Evolutionary conservation across 2,888 invertebrate genomes (phyloP), one percentile per base, ranked within the genome.

Genomic region (Ectemnius lituratus): DNA sequence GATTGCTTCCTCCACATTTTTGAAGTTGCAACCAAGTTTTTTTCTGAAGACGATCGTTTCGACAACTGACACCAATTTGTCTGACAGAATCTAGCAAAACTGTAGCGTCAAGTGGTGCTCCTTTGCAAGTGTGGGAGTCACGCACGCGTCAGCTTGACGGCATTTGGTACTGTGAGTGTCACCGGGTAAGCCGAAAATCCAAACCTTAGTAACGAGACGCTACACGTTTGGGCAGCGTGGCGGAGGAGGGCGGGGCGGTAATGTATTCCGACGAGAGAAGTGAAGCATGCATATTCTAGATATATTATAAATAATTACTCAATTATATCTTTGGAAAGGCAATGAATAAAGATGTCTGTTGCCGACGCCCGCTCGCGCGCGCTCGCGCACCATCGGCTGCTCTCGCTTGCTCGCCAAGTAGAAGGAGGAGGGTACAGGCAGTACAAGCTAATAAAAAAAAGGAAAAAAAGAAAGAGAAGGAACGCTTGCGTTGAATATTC

Each of bases 301-400:
- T 90, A 90, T 90, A 90, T 90, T 90, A 90, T 90, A 90, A 90
- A 90, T 90, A 90, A 90, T 90, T 90, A 90, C 90, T 90, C 90
- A 90, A 90, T 90, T 90, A 90, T 90, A 90, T 90, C 90, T 90
- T 90, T 89, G 89, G 90, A 90, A 90, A 90, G 90, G 87, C 88
- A 88, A 90, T 90, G 90, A 90, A 90, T 90, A 90, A 90, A 90
- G 90, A 90, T 90, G 90, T 86, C 85, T 80, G 86, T 81, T 83
- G 83, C 86, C 85, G 88, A 37, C 37, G 83, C 83, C 79, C 70
- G 80, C 37, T 37, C 28, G 28, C 28, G 28, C 28, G 28, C 28
- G 28, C 5, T 4, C 37, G 37, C 37, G 37, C 37, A 37, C 37
- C 37, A 37, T 37, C 37, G 37, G 37, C 37, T 23, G 23, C 23